These are phyloP conservation scores for Synanthedon tipuliformis DNA, from an alignment of 2,888 invertebrate species.

Conservation along the genomic window DNA sequence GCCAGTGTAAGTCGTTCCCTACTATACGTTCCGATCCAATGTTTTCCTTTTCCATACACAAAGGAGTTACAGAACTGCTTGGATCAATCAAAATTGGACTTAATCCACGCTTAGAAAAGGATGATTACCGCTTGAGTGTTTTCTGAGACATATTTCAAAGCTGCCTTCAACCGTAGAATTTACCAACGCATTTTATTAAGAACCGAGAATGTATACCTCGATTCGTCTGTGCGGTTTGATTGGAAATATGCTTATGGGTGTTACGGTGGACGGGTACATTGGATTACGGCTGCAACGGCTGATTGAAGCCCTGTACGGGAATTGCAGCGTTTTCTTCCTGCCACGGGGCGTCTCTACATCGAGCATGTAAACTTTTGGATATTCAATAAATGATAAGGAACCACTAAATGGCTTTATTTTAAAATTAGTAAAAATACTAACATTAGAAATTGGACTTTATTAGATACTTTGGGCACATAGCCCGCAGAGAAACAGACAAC, in stretches of 20 bases:
- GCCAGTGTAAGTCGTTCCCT: conserved; percentile 32
- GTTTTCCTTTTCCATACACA: conserved; percentile 18
- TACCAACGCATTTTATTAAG: conserved; percentile 64
- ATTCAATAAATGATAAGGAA: no score
- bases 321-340: background rate
- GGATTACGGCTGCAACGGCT: conserved; percentile 42
- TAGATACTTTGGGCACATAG: background rate
- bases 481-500: no score
- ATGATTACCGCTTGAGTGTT: background rate
- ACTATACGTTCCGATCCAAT: conserved; percentile 38
- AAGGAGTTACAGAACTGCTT: conserved; percentile 9
- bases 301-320: conserved; percentile 28
- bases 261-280: conserved; percentile 32
- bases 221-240: conserved; percentile 53
- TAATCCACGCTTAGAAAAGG: background rate
- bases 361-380: background rate
- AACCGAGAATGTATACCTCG: conserved; percentile 46
- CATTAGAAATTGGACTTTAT: background rate
- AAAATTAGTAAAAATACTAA: background rate
- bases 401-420: background rate
- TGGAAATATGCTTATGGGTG: conserved; percentile 60
- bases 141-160: background rate
- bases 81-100: background rate
- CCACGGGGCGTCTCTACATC: background rate
- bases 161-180: conserved; percentile 21